Evolutionary conservation across 2,113 vertebrate genomes (phyloP).

Genomic region (Callionymus lyra): DNA sequence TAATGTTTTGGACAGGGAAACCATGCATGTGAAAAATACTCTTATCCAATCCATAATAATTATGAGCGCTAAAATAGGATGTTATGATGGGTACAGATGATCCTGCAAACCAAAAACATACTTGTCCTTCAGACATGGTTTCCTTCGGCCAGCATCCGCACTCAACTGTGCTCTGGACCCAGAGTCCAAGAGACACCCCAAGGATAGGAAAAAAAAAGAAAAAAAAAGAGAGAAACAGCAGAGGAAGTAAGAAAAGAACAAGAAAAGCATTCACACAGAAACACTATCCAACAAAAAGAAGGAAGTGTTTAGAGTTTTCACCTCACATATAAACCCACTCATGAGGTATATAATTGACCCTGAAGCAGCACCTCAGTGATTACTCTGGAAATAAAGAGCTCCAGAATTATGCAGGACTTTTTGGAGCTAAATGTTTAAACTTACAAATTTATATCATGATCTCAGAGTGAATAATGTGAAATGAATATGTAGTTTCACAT

Average conservation of each 20-base stretch:
- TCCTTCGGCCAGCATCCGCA: constrained; percentile 65
- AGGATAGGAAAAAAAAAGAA: constrained; percentile 34
- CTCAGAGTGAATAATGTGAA: no score
- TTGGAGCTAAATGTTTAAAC: no score
- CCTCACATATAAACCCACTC: no score
- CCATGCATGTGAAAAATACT: constrained; percentile 50
- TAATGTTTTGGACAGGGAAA: constrained; percentile 35
- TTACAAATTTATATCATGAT: no score
- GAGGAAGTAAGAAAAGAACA: constrained; percentile 28
- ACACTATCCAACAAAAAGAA: constrained; percentile 15
- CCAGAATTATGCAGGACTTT: background rate
- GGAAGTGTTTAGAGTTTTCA: no score
- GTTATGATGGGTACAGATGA: constrained; percentile 42
- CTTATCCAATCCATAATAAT: constrained; percentile 54
- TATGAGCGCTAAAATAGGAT: constrained; percentile 17
- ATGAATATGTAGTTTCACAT: no score
- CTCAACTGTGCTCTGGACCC: constrained; percentile 67
- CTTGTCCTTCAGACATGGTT: constrained; percentile 63
- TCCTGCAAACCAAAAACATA: constrained; percentile 54
- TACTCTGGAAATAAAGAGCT: no score
- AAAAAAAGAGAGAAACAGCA: constrained; percentile 38
- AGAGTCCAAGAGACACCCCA: constrained; percentile 46
- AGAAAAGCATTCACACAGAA: background rate
- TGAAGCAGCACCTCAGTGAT: no score
- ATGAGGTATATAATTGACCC: no score